Conservation (phyloP, 2,888 invertebrate species). For the Cheilosia variabilis region DNA sequence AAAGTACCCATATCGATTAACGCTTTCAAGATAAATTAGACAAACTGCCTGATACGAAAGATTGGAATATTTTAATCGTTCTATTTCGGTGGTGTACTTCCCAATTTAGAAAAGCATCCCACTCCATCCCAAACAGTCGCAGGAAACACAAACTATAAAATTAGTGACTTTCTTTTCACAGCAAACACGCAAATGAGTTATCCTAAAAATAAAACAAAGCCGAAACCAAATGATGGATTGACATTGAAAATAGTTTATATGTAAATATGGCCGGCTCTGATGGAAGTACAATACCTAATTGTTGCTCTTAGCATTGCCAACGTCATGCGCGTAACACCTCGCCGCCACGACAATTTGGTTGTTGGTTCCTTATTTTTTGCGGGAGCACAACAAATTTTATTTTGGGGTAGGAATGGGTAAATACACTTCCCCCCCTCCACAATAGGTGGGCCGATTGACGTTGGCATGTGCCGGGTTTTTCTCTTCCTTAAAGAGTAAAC, state of each 20-base stretch:
- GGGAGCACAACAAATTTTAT: slow-evolving; percentile 26
- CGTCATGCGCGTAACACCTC: not conserved
- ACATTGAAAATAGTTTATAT: not conserved
- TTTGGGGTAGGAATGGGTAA: slow-evolving; percentile 31
- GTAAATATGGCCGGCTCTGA: too few relatives aligned
- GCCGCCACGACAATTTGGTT: not conserved
- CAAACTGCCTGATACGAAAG: not conserved
- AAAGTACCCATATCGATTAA: too few relatives aligned
- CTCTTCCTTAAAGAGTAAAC: slow-evolving; percentile 3
- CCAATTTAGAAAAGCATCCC: too few relatives aligned
- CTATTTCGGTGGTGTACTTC: not conserved
- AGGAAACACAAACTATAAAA: not conserved
- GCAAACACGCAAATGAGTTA: too few relatives aligned
- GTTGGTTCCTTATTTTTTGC: slow-evolving; percentile 13
- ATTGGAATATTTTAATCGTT: not conserved
- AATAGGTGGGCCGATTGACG: slow-evolving; percentile 18
- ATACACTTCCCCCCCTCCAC: not conserved
- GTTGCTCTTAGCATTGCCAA: slow-evolving; percentile 7
- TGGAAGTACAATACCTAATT: not conserved
- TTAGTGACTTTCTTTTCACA: too few relatives aligned
- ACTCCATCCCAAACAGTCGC: not conserved
- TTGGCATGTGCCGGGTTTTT: slow-evolving; percentile 15
- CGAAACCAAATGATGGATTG: not conserved
- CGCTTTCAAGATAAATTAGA: not conserved
- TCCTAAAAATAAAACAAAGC: too few relatives aligned